Evolutionary conservation across 1,140 invertebrate genomes (phyloP).

Genomic region (Akabosia matsudoensis): DNA sequence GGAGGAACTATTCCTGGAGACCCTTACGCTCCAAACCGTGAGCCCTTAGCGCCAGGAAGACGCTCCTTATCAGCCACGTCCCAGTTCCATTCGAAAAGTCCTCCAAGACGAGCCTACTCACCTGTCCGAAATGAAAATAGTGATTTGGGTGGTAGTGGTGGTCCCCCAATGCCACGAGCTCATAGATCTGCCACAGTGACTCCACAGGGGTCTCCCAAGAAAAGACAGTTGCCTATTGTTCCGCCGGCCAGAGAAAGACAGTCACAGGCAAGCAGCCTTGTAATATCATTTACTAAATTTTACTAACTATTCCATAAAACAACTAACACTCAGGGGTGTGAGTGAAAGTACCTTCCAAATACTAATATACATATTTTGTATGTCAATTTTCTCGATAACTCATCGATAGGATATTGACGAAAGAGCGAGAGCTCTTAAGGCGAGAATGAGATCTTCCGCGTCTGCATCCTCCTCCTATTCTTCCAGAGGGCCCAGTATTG

Average conservation of each 20-base stretch:
- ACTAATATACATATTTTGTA: neutral
- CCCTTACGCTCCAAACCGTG: conserved; percentile 34
- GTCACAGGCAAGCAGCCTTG: conserved; percentile 38
- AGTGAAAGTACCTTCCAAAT: conserved; percentile 21
- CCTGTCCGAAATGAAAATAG: conserved; percentile 39
- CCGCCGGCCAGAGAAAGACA: conserved; percentile 47
- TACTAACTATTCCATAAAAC: conserved; percentile 23
- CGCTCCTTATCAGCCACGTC: conserved; percentile 25
- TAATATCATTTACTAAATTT: conserved; percentile 27
- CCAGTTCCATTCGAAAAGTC: conserved; percentile 45
- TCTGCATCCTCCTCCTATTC: conserved; percentile 46
- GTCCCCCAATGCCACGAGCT: conserved; percentile 54
- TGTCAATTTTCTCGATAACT: conserved; percentile 51
- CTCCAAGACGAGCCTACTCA: conserved; percentile 35
- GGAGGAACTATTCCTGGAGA: conserved; percentile 33
- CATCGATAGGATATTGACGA: conserved; percentile 85
- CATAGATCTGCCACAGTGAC: conserved; percentile 84
- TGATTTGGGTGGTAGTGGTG: conserved; percentile 50
- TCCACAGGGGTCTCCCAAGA: conserved; percentile 91
- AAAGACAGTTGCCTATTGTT: conserved; percentile 76
- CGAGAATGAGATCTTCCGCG: conserved; percentile 55
- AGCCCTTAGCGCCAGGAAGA: conserved; percentile 2
- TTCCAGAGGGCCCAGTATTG: conserved; percentile 42
- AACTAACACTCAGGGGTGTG: conserved; percentile 23
- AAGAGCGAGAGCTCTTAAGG: conserved; percentile 67